phyloP scores from a whole-genome alignment of 2,797 vertebrate species.

The Nyctibius grandis region DNA sequence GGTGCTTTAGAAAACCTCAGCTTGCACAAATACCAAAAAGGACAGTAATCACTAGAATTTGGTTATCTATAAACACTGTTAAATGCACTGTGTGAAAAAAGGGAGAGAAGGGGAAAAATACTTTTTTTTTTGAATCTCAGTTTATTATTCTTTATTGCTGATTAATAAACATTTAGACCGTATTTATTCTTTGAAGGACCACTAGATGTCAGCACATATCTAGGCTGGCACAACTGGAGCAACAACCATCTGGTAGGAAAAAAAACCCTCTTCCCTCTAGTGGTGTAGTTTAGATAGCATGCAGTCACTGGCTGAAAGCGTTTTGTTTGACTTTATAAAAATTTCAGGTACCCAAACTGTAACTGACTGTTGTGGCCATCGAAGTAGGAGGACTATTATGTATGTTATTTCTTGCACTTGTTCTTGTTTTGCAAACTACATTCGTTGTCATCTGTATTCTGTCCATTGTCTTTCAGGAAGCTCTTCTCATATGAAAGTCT shows the following conservation, averaged over 20 bases:
- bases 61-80: not conserved
- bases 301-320: not conserved
- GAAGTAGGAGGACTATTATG: not conserved
- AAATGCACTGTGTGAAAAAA: not conserved
- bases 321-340: not conserved
- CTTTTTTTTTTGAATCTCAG: accelerated
- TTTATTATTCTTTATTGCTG: not conserved
- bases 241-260: constrained; percentile 60
- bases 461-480: not conserved
- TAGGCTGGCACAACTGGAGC: not conserved
- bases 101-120: not conserved
- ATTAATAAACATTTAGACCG: not conserved
- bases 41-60: not conserved
- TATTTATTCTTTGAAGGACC: not conserved
- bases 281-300: not conserved
- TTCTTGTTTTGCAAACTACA: not conserved
- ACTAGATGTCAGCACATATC: constrained; percentile 71
- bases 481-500: not conserved
- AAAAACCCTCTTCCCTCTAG: not conserved
- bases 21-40: not conserved
- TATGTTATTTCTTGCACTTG: not conserved
- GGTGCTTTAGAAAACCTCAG: not conserved
- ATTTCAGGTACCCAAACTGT: not conserved
- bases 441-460: not conserved
- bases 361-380: not conserved